Evolutionary conservation across 2,888 invertebrate genomes (phyloP), one percentile per base, ranked within the genome.

Genomic region (Phaedon cochleariae): DNA sequence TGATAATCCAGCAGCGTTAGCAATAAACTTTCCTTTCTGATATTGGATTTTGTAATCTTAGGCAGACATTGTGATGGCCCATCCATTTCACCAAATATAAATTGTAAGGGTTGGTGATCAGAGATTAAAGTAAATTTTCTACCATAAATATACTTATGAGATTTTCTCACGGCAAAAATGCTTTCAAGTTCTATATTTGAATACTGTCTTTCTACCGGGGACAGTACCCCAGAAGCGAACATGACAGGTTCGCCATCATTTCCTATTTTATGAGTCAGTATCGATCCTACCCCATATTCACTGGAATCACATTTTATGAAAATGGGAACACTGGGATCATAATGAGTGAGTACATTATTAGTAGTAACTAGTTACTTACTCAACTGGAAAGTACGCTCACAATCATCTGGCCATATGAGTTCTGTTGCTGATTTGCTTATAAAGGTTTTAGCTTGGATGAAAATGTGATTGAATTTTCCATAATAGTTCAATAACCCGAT

Each of bases 131-230:
- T n/a, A n/a, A n/a, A n/a, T n/a, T n/a, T n/a, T n/a, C n/a, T n/a
- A n/a, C n/a, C n/a, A n/a, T n/a, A n/a, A n/a, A n/a, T n/a, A n/a
- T n/a, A n/a, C 62, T 81, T 78, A 67, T 79, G 75, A 68, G 79
- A 81, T 46, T 75, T 77, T 37, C 71, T 73, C 3, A 79, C 70
- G 0, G 73, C 77, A 74, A 76, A 81, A 65, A 74, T 77, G 12
- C 78, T 77, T 67, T 81, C 80, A 34, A 71, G 70, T 59, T 81
- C 76, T 12, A 81, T 73, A 2, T 76, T 75, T 1, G 77, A 75
- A 67, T 81, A 80, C 51, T 76, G 79, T 59, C 76, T 73, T 67
- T 82, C 80, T 7, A 77, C 73, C 45, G 64, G 65, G 1, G 73
- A 71, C 22, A 80, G 64, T 1, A 77, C 73, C 63, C 76, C n/a